Base-by-base conservation (phyloP, 2,888 invertebrate species). In the Acrobasis consociella region DNA sequence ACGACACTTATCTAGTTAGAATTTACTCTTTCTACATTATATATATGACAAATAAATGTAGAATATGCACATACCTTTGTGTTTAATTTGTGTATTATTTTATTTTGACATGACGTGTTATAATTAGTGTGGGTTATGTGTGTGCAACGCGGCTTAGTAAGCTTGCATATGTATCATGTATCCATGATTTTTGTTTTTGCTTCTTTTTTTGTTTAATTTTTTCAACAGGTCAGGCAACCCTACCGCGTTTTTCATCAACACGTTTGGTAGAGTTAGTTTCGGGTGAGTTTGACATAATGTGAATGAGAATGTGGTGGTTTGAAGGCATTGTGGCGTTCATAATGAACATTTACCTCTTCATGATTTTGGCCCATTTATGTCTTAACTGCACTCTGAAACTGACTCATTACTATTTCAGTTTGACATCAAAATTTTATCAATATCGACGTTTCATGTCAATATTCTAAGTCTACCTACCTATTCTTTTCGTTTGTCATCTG, bases 141-240 rank as follows among this genome's bases (percentile, higher is more conserved):
- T 83, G 84, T 84, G 84, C 74, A 73, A 72, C 78, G 83, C 81
- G 75, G 80, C 78, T 79, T 82, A 74, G 67, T 76, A 72, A 80
- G 90, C 91, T 90, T 90, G 86, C 86, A 81, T 76, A 83, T 78
- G 78, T 81, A 79, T 78, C 77, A 83, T 78, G 78, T 81, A 79
- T 78, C 77, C 74, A 82, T 78, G 76, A 83, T 83, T 78, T 84
- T 83, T 85, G 81, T 83, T 81, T 86, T 22, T 86, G 89, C 86
- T 85, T 87, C 85, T 80, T 87, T 91, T 56, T 90, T 89, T 89
- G 87, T 89, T 89, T 89, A 88, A 93, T 94, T 94, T 95, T 92
- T 95, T 93, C 95, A 95, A 95, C 93, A 94, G 94, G 93, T 93
- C 94, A 94, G 94, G 94, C 91, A 94, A 93, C 91, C 93, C 94